Evolutionary conservation across 2,888 invertebrate genomes (phyloP), one percentile per base, ranked within the genome.

Genomic region (Habroteleia sp.): DNA sequence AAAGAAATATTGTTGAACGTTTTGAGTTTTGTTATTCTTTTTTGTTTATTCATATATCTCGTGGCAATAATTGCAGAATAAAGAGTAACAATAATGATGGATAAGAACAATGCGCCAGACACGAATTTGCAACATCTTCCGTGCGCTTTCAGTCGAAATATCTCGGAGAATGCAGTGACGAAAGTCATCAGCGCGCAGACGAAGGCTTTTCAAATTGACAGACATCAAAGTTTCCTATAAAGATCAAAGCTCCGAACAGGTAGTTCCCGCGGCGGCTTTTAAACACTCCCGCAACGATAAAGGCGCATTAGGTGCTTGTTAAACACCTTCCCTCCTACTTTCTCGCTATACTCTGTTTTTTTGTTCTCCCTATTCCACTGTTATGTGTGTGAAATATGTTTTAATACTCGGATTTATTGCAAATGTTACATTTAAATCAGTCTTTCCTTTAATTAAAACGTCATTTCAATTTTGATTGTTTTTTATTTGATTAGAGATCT

Each of bases 181-280:
- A 46, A 37, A 46, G 46, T 46, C 60, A 46, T 60, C 35, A 16
- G 41, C 17, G 11, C 8, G 17, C 37, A 31, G 35, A 62, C 25
- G 52, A 25, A 48, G 27, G 44, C 65, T 66, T 56, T 66, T 54
- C 35, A 39, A 56, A 66, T 66, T 13, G 46, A 66, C 41, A 52
- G 66, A 66, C 66, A 66, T 66, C 35, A 66, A 66, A 66, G 66
- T 56, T 66, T 54, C 31, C 25, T 41, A 44, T 52, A 37, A 35
- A 66, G 66, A 66, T 66, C 46, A 66, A 66, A 66, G 66, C 42
- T 42, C 4, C 46, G 25, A 56, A 66, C 44, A 66, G 54, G 66
- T 56, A 66, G 37, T 44, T 46, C 35, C 37, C 23, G 29, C 20
- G 37, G 35, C 17, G 23, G 52, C 56, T 66, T 66, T 66, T 35